phyloP scores from a whole-genome alignment of 2,888 invertebrate species.

The Agonopterix alstromeriana region DNA sequence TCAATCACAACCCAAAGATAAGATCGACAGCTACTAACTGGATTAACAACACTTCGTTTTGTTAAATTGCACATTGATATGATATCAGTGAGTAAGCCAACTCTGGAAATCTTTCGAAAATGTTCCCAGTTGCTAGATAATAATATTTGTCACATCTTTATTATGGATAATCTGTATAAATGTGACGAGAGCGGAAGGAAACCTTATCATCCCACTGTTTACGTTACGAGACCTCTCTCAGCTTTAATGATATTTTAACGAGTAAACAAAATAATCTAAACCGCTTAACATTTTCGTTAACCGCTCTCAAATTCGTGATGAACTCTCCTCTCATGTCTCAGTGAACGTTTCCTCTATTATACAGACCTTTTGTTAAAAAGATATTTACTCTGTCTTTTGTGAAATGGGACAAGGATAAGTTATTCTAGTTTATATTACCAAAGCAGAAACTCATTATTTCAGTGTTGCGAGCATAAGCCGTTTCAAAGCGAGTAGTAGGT shows the following conservation, averaged over 20 bases:
- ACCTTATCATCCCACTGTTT: conserved; percentile 11
- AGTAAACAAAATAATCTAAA: conserved; percentile 16
- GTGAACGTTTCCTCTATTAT: conserved; percentile 9
- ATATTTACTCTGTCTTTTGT: conserved; percentile 16
- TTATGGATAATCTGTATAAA: conserved; percentile 3
- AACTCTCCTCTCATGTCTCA: not conserved
- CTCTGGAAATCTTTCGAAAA: not conserved
- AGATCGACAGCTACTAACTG: conserved; percentile 28
- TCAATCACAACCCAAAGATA: conserved; percentile 49
- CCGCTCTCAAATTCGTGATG: conserved; percentile 1
- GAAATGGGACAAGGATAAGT: conserved; percentile 38
- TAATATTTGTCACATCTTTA: no score
- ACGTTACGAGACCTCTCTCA: conserved; percentile 18
- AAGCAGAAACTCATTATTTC: conserved; percentile 45
- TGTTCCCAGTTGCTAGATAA: no score
- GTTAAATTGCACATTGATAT: not conserved
- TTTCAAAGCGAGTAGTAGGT: conserved; percentile 25
- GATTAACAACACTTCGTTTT: not conserved
- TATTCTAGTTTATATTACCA: conserved; percentile 37
- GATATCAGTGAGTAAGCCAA: conserved; percentile 1
- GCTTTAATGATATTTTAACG: conserved; percentile 35
- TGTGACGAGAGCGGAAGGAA: conserved; percentile 20
- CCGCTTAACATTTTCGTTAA: conserved; percentile 1
- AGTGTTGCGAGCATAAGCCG: conserved; percentile 27
- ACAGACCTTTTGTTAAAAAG: conserved; percentile 17